Evolutionary conservation across 2,888 invertebrate species (phyloP).

Genomic region (Lithodes maja): DNA sequence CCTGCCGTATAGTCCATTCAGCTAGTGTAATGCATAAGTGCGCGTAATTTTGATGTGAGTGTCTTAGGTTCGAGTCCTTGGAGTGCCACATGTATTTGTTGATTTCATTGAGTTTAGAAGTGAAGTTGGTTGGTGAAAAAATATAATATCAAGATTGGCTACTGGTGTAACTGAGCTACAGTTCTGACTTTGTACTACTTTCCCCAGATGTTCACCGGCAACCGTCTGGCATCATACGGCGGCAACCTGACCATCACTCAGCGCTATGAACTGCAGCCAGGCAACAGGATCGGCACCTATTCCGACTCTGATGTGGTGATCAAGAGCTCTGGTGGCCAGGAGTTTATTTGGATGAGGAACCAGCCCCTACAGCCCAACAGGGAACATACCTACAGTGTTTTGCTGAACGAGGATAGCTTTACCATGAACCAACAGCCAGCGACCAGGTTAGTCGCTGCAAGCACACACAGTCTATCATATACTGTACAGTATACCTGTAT

Average conservation of each 20-base stretch:
- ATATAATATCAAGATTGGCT: too few species aligned
- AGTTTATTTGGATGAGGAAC: conserved; percentile 85
- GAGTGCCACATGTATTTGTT: too few species aligned
- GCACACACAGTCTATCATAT: too few species aligned
- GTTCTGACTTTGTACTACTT: too few species aligned
- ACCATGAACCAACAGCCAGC: conserved; percentile 67
- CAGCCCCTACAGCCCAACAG: conserved; percentile 62
- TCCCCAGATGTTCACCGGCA: conserved; percentile 78
- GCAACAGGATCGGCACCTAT: conserved; percentile 32
- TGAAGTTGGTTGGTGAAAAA: too few species aligned
- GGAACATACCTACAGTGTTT: conserved; percentile 53
- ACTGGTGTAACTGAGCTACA: too few species aligned
- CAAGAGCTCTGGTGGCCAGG: conserved; percentile 82
- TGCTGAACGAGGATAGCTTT: conserved; percentile 56
- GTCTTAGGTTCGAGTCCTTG: too few species aligned
- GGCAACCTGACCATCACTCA: conserved; percentile 82
- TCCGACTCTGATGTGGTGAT: conserved; percentile 88
- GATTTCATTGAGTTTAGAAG: too few species aligned
- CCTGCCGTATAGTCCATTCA: too few species aligned
- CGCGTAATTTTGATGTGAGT: too few species aligned
- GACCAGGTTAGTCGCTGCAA: conserved; percentile 52
- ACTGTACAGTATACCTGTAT: too few species aligned
- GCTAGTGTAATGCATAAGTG: too few species aligned
- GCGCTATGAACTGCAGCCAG: conserved; percentile 48
- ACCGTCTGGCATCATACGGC: conserved; percentile 89